These are phyloP conservation scores for Epinotia bilunana DNA, from an alignment of 2,888 invertebrate genomes.

Conservation along the genomic window DNA sequence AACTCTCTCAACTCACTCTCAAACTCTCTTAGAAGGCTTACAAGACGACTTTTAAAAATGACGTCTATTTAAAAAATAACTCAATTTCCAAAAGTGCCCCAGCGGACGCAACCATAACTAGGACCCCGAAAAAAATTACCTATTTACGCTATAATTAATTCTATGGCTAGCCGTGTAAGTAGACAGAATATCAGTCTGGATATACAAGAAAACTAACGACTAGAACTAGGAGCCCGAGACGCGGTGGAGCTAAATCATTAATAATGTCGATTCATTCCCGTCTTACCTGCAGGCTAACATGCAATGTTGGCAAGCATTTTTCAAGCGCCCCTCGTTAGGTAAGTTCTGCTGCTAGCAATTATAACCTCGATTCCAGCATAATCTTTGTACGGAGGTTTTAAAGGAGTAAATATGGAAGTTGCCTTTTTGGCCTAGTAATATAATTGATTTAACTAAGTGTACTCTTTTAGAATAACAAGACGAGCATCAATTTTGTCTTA, in stretches of 20 bases:
- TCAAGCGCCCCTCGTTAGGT: constrained; percentile 8
- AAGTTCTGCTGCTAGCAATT: not conserved
- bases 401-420: too few relatives aligned
- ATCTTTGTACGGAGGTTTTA: not conserved
- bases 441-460: too few relatives aligned
- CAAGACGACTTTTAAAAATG: too few relatives aligned
- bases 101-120: too few relatives aligned
- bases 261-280: constrained; percentile 33
- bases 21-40: too few relatives aligned
- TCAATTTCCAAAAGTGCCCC: too few relatives aligned
- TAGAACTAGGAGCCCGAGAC: not conserved
- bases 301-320: constrained; percentile 21
- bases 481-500: too few relatives aligned
- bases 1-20: too few relatives aligned
- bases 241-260: constrained; percentile 20
- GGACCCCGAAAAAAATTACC: not conserved
- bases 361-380: not conserved
- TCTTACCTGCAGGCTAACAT: constrained; percentile 38
- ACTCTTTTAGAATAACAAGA: too few relatives aligned
- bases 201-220: constrained; percentile 30
- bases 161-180: not conserved
- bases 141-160: not conserved
- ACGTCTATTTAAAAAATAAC: too few relatives aligned
- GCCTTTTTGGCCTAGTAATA: too few relatives aligned
- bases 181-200: not conserved